These are phyloP conservation scores for Aleiodes sp. DNA, from an alignment of 1,140 invertebrate genomes.

Conservation along the genomic window DNA sequence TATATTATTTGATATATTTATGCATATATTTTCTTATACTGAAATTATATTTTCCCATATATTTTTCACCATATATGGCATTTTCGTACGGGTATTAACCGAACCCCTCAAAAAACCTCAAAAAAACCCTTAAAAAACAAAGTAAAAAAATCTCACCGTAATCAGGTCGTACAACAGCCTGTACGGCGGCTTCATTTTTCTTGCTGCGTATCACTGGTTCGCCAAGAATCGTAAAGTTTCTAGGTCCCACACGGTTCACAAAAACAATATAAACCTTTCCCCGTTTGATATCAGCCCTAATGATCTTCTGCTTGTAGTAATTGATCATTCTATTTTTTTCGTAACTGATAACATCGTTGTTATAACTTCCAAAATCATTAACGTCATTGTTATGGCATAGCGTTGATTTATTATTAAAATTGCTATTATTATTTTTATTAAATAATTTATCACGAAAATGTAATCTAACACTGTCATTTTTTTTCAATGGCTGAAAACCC, in stretches of 20 bases:
- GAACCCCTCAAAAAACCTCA: neutral
- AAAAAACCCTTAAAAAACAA: neutral
- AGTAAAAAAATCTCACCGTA: constrained; percentile 66
- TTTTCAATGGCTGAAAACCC: constrained; percentile 64
- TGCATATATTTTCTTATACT: too few species aligned
- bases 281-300: constrained; percentile 71
- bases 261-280: constrained; percentile 74
- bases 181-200: constrained; percentile 67
- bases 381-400: constrained; percentile 47
- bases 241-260: constrained; percentile 72
- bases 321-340: constrained; percentile 33
- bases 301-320: constrained; percentile 59
- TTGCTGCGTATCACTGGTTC: constrained; percentile 68
- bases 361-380: constrained; percentile 33
- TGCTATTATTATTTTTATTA: constrained; percentile 30
- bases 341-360: neutral
- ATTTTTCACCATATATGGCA: too few species aligned
- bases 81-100: too few species aligned
- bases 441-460: constrained; percentile 64
- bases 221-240: constrained; percentile 73
- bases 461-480: constrained; percentile 66
- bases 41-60: too few species aligned
- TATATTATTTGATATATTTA: too few species aligned
- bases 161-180: constrained; percentile 70
- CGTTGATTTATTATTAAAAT: constrained; percentile 48